Conservation (phyloP, 2,888 invertebrate species). For the Caenorhabditis plicata region DNA sequence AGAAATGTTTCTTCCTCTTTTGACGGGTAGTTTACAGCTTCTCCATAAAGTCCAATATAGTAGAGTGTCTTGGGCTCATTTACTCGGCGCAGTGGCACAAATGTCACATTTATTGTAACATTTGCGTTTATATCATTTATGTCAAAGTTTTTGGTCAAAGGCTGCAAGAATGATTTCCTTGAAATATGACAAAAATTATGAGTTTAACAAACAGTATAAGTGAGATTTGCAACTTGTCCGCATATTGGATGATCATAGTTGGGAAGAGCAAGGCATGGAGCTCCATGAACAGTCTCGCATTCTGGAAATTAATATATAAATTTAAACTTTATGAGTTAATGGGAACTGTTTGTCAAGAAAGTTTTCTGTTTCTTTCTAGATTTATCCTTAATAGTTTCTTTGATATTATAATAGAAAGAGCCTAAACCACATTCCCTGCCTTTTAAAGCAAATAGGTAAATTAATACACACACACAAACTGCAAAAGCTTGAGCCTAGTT, state of each 20-base stretch:
- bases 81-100: constrained; percentile 33
- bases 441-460: too few species aligned
- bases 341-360: too few species aligned
- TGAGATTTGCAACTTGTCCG: constrained; percentile 45
- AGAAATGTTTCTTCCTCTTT: constrained; percentile 46
- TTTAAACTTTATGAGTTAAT: too few species aligned
- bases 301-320: constrained; percentile 28
- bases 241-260: constrained; percentile 44
- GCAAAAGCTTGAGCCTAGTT: too few species aligned
- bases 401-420: too few species aligned
- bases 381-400: too few species aligned
- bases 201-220: constrained; percentile 18
- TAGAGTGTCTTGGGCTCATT: constrained; percentile 46
- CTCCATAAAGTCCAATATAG: constrained; percentile 56
- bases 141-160: constrained; percentile 11
- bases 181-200: neutral
- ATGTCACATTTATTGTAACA: constrained; percentile 53
- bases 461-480: too few species aligned
- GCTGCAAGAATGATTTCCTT: constrained; percentile 5
- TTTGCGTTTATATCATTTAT: constrained; percentile 30
- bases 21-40: constrained; percentile 40
- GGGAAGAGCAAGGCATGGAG: constrained; percentile 39
- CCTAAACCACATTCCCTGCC: too few species aligned
- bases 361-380: too few species aligned
- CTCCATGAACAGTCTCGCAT: constrained; percentile 53